phyloP scores from a whole-genome alignment of 2,113 vertebrate species.

The Apodemus speciosus region DNA sequence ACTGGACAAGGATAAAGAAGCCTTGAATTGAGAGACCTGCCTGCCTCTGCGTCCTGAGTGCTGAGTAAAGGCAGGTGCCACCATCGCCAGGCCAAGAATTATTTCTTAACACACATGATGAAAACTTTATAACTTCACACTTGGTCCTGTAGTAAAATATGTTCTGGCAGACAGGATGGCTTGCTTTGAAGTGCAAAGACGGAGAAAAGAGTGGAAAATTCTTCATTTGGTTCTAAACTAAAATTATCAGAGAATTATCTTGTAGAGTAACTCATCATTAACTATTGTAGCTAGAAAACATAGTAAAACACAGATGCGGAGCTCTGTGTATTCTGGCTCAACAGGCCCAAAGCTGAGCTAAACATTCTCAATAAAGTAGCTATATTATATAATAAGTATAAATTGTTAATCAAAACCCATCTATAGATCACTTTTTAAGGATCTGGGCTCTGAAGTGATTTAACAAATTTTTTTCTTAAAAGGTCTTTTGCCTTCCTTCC shows the following conservation, averaged over 20 bases:
- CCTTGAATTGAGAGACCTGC: background rate
- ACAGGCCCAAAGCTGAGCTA: background rate
- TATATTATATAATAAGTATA: background rate
- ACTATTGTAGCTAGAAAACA: background rate
- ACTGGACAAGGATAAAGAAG: background rate
- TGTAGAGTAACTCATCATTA: background rate
- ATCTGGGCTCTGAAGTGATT: background rate
- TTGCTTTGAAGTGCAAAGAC: background rate
- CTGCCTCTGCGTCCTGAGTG: background rate
- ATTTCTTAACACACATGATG: background rate
- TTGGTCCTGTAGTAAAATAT: background rate
- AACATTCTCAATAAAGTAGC: background rate
- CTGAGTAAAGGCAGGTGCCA: background rate
- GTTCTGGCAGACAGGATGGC: background rate
- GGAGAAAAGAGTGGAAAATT: background rate
- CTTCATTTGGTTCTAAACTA: slow-evolving; percentile 20
- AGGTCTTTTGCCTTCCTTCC: background rate
- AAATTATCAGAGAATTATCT: background rate
- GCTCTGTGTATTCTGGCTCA: background rate
- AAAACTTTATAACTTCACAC: background rate
- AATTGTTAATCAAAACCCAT: background rate
- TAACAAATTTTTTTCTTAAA: slow-evolving; percentile 11
- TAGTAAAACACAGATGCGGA: background rate
- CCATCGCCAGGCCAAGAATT: background rate
- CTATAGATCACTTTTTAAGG: background rate